Conservation (phyloP, 2,888 invertebrate genomes). For the Mythimna impura region DNA sequence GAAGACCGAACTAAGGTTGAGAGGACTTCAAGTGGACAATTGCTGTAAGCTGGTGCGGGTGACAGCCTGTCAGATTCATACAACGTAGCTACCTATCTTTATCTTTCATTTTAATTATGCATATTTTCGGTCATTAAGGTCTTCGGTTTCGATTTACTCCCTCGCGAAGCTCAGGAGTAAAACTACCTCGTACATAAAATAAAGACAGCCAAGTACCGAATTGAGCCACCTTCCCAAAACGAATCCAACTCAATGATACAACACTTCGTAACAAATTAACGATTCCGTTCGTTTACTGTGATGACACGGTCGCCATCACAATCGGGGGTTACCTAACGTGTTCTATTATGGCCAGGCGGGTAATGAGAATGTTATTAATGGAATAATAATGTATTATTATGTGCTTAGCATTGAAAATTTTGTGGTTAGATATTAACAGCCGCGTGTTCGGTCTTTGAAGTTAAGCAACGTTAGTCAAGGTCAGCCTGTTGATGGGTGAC, state of each 20-base stretch:
- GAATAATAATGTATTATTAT: constrained; percentile 19
- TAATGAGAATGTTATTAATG: constrained; percentile 38
- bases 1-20: no score
- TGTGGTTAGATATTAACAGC: not conserved
- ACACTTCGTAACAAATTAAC: constrained; percentile 32
- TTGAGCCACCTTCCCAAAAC: not conserved
- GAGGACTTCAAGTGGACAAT: no score
- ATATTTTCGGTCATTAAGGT: no score
- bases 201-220: no score
- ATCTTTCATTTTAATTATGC: no score
- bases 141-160: no score
- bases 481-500: not conserved
- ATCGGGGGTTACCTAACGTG: constrained; percentile 36
- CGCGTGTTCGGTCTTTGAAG: not conserved
- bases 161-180: no score
- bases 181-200: no score
- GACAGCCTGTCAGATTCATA: no score
- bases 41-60: no score
- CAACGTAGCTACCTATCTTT: no score
- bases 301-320: constrained; percentile 37
- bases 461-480: not conserved
- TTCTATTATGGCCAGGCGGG: constrained; percentile 23
- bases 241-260: constrained; percentile 20
- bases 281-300: constrained; percentile 26
- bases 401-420: constrained; percentile 31